These are phyloP conservation scores for Tetraneura akinire DNA, from an alignment of 1,140 invertebrate genomes.

Conservation along the genomic window DNA sequence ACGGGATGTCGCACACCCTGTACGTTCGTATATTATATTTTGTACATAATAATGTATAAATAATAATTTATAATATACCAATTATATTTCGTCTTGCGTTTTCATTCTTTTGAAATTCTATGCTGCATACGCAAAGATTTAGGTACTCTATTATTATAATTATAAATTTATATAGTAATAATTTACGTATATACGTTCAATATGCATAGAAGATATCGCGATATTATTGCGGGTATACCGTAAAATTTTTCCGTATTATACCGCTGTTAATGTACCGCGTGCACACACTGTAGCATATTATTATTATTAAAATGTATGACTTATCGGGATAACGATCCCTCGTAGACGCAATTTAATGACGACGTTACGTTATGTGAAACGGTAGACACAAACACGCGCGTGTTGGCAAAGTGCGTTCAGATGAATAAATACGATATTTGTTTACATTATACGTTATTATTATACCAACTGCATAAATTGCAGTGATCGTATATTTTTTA, in stretches of 20 bases:
- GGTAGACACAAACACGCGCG: not conserved
- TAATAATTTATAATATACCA: not conserved
- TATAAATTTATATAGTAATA: not conserved
- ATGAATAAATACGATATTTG: not conserved
- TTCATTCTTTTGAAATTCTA: too few species aligned
- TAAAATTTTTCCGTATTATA: too few species aligned
- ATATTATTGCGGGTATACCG: not conserved
- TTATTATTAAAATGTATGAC: too few species aligned
- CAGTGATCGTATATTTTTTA: too few species aligned
- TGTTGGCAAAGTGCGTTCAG: not conserved
- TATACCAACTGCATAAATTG: too few species aligned
- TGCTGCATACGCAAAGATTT: too few species aligned
- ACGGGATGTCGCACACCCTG: too few species aligned
- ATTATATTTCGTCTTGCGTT: not conserved
- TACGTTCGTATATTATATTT: too few species aligned
- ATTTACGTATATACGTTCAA: too few species aligned
- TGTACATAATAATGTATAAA: not conserved
- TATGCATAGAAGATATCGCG: not conserved
- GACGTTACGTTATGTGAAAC: not conserved
- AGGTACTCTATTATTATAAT: not conserved
- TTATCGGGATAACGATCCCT: not conserved
- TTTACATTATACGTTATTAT: not conserved
- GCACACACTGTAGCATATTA: too few species aligned
- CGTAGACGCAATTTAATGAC: not conserved
- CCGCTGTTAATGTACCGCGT: too few species aligned